phyloP scores from a whole-genome alignment of 2,888 invertebrate genomes.

The Argyra leucocephala region DNA sequence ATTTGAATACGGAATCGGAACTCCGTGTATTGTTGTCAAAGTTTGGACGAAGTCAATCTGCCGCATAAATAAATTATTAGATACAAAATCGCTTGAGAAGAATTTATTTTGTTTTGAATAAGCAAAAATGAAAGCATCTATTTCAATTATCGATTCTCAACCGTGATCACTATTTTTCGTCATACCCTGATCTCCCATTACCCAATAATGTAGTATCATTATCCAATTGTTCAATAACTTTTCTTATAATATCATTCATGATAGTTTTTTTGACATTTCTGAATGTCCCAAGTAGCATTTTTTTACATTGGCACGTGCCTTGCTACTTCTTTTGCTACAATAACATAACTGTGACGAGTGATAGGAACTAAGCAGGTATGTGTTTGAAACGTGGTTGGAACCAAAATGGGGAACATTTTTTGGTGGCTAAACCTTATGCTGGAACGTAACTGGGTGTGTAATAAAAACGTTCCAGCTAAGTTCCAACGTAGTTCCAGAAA shows the following conservation, averaged over 20 bases:
- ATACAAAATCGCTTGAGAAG: conserved; percentile 41
- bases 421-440: too few species aligned
- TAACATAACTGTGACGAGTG: too few species aligned
- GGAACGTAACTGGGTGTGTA: too few species aligned
- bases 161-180: conserved; percentile 91
- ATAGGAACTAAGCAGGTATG: too few species aligned
- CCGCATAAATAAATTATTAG: conserved; percentile 47
- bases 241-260: conserved; percentile 64
- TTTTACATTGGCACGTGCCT: too few species aligned
- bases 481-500: too few species aligned
- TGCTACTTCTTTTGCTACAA: too few species aligned
- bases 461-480: too few species aligned
- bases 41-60: conserved; percentile 91
- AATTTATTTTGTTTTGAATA: conserved; percentile 58
- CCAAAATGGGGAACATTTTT: too few species aligned
- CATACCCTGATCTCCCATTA: conserved; percentile 98
- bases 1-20: conserved; percentile 80
- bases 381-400: too few species aligned
- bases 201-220: conserved; percentile 72
- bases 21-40: conserved; percentile 69
- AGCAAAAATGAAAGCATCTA: conserved; percentile 80
- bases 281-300: too few species aligned
- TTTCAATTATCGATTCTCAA: conserved; percentile 82
- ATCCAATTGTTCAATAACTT: conserved; percentile 52
- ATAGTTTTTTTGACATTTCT: conserved; percentile 85